phyloP scores from a whole-genome alignment of 2,113 vertebrate genomes.

The Anguilla rostrata region DNA sequence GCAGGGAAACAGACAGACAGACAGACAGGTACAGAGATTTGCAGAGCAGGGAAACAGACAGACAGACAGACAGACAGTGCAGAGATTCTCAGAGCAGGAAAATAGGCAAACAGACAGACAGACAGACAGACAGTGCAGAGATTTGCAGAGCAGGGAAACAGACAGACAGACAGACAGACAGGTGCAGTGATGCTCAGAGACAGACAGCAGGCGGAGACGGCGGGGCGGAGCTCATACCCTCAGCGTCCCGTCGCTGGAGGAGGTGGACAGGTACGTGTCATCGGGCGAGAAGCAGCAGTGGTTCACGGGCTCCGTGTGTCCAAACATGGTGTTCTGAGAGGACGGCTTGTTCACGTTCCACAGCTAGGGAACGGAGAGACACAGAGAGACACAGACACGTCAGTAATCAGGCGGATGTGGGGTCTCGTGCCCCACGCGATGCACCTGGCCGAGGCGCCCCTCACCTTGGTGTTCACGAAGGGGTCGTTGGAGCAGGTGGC shows the following conservation, averaged over 20 bases:
- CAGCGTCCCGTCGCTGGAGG: conserved; percentile 88
- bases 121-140: neutral
- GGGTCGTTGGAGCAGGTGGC: conserved; percentile 87
- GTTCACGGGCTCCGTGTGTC: conserved; percentile 79
- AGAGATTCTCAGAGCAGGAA: no score
- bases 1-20: conserved; percentile 8
- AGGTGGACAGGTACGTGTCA: conserved; percentile 83
- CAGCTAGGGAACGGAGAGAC: conserved; percentile 61
- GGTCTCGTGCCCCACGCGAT: neutral
- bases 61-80: neutral
- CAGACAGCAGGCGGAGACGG: neutral
- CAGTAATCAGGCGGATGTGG: no score
- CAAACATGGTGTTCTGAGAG: conserved; percentile 92
- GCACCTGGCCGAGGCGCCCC: neutral
- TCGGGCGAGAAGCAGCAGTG: conserved; percentile 95
- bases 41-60: neutral
- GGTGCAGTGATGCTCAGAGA: neutral
- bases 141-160: no score
- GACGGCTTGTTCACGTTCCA: conserved; percentile 82
- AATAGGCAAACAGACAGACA: neutral
- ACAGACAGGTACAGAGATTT: neutral
- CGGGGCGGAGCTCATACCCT: conserved; percentile 72
- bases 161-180: neutral
- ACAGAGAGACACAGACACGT: neutral
- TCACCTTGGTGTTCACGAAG: conserved; percentile 72